Base-by-base conservation (phyloP, 2,797 vertebrate genomes). In the Acanthis flammea region DNA sequence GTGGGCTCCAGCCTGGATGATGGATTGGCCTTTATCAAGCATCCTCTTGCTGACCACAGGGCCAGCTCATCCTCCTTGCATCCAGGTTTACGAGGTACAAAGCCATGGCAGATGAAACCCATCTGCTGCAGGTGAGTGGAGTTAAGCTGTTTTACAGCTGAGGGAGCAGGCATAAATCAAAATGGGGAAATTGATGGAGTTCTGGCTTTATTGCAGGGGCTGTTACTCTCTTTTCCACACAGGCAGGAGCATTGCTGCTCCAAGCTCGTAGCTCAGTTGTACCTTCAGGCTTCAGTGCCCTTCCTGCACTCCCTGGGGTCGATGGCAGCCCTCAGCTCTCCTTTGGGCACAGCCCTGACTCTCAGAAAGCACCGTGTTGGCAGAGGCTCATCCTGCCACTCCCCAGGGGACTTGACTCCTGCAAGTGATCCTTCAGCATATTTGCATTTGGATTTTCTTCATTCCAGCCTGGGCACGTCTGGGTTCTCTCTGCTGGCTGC, bases 371-470 rank as follows among this genome's bases (percentile, higher is more conserved):
- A 11, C 60, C 0, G 0, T 68, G 30, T 7, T 94, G 90, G 88
- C 94, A 90, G 3, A 48, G 7, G 3, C 48, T 78, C 58, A 2
- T 71, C 35, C 80, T 85, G 93, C 88, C 27, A 0, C 86, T 95
- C 88, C 86, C 76, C 17, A 7, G 79, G 72, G 76, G 53, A 75
- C 86, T 44, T 19, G 44, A 73, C 70, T 89, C 78, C 62, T 45
- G 71, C 41, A 10, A 72, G 83, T 0, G 4, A 76, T 70, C 72
- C 80, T 86, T 72, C 0, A 12, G 71, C 19, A 0, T 92, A 18
- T 94, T 97, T 96, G 86, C n/a, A 0, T 76, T 93, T 48, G 90
- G 66, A 76, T 94, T 84, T 71, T 90, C 77, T 67, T 87, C 83
- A 65, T 95, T 95, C 94, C 94, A 90, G 94, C 93, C 92, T 10